Conservation (phyloP, 53 echinoderm and acorn worm genomes). For the Patiria pectinifera region DNA sequence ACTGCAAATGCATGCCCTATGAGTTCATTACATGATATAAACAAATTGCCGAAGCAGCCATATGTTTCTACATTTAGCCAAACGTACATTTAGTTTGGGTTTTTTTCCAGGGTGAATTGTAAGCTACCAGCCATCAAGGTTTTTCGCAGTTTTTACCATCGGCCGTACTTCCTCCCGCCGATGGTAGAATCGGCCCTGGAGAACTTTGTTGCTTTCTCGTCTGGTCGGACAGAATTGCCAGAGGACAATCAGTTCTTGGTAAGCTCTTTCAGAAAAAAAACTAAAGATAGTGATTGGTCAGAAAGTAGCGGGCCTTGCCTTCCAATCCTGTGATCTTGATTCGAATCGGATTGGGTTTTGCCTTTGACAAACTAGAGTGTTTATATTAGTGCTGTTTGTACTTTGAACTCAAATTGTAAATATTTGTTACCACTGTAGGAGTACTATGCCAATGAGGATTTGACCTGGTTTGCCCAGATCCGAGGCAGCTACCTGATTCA, state of each 20-base stretch:
- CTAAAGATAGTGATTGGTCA: not conserved
- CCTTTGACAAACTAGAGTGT: too few species aligned
- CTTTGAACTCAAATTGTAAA: not conserved
- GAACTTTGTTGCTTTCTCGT: slow-evolving; percentile 68
- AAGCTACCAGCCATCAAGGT: slow-evolving; percentile 71
- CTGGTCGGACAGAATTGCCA: slow-evolving; percentile 13
- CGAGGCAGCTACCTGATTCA: slow-evolving; percentile 75
- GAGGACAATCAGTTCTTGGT: slow-evolving; percentile 27
- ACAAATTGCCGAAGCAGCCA: too few species aligned
- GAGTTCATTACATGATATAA: too few species aligned
- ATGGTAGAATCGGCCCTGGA: slow-evolving; percentile 79
- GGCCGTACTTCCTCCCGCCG: slow-evolving; percentile 91
- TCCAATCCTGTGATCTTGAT: not conserved
- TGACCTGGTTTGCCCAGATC: slow-evolving; percentile 88
- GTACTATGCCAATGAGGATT: slow-evolving; percentile 25
- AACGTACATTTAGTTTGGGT: not conserved
- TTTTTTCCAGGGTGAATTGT: slow-evolving; percentile 74
- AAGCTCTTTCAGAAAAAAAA: not conserved
- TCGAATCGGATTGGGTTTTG: not conserved
- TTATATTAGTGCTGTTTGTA: not conserved
- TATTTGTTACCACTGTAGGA: not conserved
- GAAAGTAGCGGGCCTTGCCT: not conserved
- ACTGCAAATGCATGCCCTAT: too few species aligned
- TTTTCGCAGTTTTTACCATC: slow-evolving; percentile 75
- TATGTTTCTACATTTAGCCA: not conserved